Base-by-base conservation (phyloP, 1,140 invertebrate genomes). In the Mactra quadrangularis region DNA sequence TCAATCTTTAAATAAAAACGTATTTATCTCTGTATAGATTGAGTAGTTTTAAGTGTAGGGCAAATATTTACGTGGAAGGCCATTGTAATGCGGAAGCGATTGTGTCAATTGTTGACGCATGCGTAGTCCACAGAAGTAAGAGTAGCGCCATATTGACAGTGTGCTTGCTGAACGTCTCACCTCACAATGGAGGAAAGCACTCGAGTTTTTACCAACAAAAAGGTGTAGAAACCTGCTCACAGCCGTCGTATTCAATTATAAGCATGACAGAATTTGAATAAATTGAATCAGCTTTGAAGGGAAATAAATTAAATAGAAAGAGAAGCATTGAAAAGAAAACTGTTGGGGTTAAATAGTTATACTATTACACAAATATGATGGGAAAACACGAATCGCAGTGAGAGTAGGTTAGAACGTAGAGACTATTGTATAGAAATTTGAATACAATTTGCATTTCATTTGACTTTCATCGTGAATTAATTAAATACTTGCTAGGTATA, bases 231-330 rank as follows among this genome's bases (percentile, higher is more conserved):
- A 41, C 38, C 64, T 68, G 45, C 64, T 68, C 64, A 50, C 13
- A 68, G 27, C 31, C 33, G 41, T 15, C 64, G 41, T 47, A 68
- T 68, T 68, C 64, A 68, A 50, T 68, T 68, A 68, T 1, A 11
- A 68, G 64, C 64, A 47, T 68, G 64, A 68, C 29, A 50, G 64
- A 19, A 11, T 50, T 50, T 68, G 25, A 68, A 68, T 68, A 50
- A 68, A 68, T 29, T 68, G 29, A 68, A 68, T 47, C 64, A 47
- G 45, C 64, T 68, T 68, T 68, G n/a, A 15, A 45, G 47, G 64
- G 45, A 68, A 50, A 68, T 41, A 68, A 68, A 68, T 68, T 68
- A 68, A 68, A 68, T 47, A 68, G 64, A 68, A 68, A 68, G 47
- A 38, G 64, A 68, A 68, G 47, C 31, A 13, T 45, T 68, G 64